phyloP scores from a whole-genome alignment of 2,797 vertebrate species.

The Parambassis ranga region DNA sequence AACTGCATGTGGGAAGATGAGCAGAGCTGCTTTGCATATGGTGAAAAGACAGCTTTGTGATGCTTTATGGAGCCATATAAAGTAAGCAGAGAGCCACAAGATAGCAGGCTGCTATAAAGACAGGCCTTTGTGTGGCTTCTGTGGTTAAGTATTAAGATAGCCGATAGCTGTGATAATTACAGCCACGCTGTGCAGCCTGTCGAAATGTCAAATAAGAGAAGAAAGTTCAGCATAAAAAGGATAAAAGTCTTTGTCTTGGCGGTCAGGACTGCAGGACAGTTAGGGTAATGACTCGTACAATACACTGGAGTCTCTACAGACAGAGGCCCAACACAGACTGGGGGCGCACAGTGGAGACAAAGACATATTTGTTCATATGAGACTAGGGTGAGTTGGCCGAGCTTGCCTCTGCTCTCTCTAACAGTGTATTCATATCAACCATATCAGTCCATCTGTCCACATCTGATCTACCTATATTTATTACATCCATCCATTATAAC shows the following conservation, averaged over 20 bases:
- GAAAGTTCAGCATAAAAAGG: background rate
- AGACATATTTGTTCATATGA: constrained; percentile 53
- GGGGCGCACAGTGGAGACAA: constrained; percentile 47
- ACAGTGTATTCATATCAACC: constrained; percentile 1
- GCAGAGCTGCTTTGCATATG: constrained; percentile 32
- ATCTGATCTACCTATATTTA: constrained; percentile 3
- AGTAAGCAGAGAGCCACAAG: background rate
- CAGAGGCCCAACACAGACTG: background rate
- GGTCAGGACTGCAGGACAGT: no score
- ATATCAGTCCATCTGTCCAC: constrained; percentile 29
- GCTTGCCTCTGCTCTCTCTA: constrained; percentile 27
- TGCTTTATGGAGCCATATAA: constrained; percentile 26
- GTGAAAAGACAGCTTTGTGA: constrained; percentile 16
- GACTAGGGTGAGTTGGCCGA: constrained; percentile 33
- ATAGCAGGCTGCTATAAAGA: no score
- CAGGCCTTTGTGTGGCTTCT: constrained; percentile 1
- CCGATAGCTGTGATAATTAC: background rate
- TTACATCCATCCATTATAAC: background rate
- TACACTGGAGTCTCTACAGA: no score
- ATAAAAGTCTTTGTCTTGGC: background rate
- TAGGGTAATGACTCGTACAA: no score
- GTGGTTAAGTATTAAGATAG: constrained; percentile 10
- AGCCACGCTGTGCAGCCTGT: background rate
- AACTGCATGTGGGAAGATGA: background rate
- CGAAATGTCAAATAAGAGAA: background rate